Conservation (phyloP, 2,797 vertebrate species). For the Manis crassicaudata region DNA sequence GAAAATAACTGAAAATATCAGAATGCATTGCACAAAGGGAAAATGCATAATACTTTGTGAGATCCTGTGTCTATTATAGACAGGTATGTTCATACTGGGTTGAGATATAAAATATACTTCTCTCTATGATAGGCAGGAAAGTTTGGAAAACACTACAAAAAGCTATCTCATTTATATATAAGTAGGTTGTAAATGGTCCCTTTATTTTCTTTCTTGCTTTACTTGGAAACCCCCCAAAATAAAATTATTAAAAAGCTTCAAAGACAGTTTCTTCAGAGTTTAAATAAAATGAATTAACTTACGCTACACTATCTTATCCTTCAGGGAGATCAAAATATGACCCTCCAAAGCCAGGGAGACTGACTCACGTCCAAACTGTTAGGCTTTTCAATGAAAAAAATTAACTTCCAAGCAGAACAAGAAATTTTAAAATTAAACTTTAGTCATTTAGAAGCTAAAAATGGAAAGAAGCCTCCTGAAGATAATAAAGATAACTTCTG, state of each 20-base stretch:
- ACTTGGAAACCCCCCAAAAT: not conserved
- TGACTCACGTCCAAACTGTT: conserved; percentile 17
- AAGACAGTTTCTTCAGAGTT: conserved; percentile 14
- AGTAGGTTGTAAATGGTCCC: not conserved
- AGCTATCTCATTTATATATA: not conserved
- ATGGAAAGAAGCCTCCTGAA: conserved; percentile 20
- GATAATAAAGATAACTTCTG: not conserved
- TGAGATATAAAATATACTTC: conserved; percentile 24
- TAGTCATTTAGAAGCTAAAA: conserved; percentile 46
- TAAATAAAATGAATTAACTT: conserved; percentile 31
- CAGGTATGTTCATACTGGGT: not conserved
- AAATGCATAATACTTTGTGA: conserved; percentile 1
- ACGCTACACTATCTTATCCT: not conserved
- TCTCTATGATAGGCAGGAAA: conserved; percentile 1
- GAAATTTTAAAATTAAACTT: conserved; percentile 51
- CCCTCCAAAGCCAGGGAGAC: conserved; percentile 8
- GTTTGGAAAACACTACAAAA: conserved; percentile 38
- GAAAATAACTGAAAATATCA: conserved; percentile 30
- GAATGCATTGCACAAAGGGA: not conserved
- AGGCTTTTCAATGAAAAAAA: conserved; percentile 31
- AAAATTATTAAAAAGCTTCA: conserved; percentile 1
- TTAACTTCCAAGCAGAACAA: conserved; percentile 40
- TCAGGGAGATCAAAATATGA: conserved; percentile 48
- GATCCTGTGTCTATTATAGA: conserved; percentile 43
- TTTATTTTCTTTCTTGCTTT: not conserved